A percentile compares a stretch with the other conserved stretches of the same genome.
These are phyloP conservation scores for Cyclargus thomasi DNA, from an alignment of 1,140 invertebrate species.

Conservation along the genomic window DNA sequence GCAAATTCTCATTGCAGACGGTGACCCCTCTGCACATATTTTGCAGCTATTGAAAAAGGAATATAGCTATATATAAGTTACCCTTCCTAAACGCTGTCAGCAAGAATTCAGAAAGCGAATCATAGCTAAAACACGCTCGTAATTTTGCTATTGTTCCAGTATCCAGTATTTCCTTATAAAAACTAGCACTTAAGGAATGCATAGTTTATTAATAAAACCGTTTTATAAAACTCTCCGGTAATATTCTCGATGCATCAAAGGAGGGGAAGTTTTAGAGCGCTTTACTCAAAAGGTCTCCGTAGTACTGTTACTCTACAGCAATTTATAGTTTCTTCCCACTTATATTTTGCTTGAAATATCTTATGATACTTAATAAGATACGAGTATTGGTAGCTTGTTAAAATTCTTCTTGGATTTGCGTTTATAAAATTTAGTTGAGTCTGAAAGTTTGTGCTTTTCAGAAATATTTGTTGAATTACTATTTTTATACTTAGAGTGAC, in stretches of 20 bases:
- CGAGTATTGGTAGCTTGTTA: conserved; percentile 2
- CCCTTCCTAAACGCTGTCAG: no score
- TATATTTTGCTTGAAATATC: conserved; percentile 9
- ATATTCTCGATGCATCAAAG: not conserved
- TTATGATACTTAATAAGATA: not conserved
- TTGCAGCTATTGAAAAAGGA: no score
- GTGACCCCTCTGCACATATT: no score
- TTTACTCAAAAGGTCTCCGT: not conserved
- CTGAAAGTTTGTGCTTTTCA: no score
- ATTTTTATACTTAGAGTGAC: no score
- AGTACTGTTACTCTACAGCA: conserved; percentile 7
- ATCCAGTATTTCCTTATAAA: not conserved
- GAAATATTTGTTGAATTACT: no score
- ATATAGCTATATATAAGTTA: no score
- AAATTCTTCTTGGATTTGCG: not conserved
- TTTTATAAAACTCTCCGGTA: not conserved
- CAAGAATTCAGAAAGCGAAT: not conserved
- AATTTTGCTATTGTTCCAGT: not conserved
- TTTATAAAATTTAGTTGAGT: not conserved
- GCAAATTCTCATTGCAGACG: no score
- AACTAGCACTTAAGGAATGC: not conserved
- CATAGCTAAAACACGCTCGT: no score
- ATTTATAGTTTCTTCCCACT: conserved; percentile 3
- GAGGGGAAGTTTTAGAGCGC: not conserved
- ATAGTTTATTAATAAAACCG: not conserved